A percentile compares a stretch with the other conserved stretches of the same genome.
Conservation (phyloP, 2,888 invertebrate species). For the Monochamus alternatus region DNA sequence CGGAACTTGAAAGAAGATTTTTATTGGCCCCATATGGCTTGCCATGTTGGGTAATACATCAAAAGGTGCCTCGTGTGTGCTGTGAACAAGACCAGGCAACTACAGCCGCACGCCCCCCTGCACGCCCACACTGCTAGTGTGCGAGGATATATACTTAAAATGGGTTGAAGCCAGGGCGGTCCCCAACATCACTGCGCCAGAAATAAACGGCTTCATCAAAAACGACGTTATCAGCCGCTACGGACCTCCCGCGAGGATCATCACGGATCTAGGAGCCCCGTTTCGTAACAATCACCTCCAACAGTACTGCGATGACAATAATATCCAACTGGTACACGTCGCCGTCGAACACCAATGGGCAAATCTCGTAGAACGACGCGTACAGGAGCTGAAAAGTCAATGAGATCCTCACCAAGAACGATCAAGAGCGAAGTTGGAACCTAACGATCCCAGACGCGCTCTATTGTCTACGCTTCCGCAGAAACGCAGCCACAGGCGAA, state of each 20-base stretch:
- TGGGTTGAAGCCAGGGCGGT: not conserved
- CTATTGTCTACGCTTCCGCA: too few species aligned
- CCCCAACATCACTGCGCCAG: too few species aligned
- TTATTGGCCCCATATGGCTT: conserved; percentile 19
- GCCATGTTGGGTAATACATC: conserved; percentile 14
- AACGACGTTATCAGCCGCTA: not conserved
- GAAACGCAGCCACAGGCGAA: too few species aligned
- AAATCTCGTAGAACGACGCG: not conserved
- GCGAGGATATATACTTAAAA: too few species aligned
- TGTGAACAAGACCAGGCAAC: not conserved
- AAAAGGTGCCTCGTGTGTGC: conserved; percentile 27
- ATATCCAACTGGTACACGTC: not conserved
- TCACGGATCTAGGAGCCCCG: not conserved
- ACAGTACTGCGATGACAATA: not conserved
- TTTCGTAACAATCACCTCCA: not conserved
- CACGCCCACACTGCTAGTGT: too few species aligned
- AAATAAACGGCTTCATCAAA: too few species aligned
- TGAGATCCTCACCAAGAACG: too few species aligned
- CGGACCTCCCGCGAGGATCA: not conserved
- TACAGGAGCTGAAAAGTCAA: conserved; percentile 11
- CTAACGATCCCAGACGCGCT: too few species aligned
- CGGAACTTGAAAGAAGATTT: not conserved
- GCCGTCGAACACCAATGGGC: not conserved
- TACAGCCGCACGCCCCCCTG: not conserved
- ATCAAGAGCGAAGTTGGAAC: too few species aligned